Evolutionary conservation across 2,888 invertebrate genomes (phyloP).

Genomic region (Amphipoea oculea): DNA sequence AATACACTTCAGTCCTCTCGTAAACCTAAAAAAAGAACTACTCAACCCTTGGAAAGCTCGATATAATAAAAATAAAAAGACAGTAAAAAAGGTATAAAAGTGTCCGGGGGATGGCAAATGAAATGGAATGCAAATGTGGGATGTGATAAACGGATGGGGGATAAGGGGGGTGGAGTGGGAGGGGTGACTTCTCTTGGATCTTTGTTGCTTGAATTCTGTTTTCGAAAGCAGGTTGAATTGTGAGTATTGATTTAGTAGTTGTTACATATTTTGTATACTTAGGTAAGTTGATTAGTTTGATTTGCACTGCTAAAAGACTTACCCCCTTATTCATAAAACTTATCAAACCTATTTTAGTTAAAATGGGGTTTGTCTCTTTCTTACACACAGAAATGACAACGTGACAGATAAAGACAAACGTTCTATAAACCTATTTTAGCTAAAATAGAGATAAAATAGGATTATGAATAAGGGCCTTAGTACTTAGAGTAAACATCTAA

Average conservation of each 20-base stretch:
- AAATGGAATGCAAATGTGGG: slow-evolving; percentile 88
- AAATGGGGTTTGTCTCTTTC: no score
- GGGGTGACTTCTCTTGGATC: slow-evolving; percentile 39
- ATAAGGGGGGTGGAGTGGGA: slow-evolving; percentile 29
- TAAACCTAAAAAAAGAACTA: slow-evolving; percentile 81
- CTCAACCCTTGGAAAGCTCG: slow-evolving; percentile 74
- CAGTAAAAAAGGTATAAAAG: slow-evolving; percentile 82
- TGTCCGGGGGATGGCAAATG: slow-evolving; percentile 81
- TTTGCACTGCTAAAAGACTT: no score
- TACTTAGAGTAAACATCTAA: no score
- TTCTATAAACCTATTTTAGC: no score
- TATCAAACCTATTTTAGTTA: no score
- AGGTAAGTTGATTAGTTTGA: no score
- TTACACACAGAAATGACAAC: no score
- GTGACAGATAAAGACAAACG: no score
- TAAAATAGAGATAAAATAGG: no score
- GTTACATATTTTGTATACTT: neutral
- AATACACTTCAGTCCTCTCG: slow-evolving; percentile 69
- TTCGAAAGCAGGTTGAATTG: slow-evolving; percentile 18
- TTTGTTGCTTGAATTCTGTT: slow-evolving; percentile 51
- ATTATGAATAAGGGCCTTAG: no score
- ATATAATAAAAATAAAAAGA: slow-evolving; percentile 83
- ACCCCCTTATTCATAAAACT: no score
- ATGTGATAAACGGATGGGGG: slow-evolving; percentile 74
- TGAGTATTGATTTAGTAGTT: slow-evolving; percentile 21